These are phyloP conservation scores for Rugalucina vietnamica DNA, from an alignment of 2,888 invertebrate genomes.

Conservation along the genomic window DNA sequence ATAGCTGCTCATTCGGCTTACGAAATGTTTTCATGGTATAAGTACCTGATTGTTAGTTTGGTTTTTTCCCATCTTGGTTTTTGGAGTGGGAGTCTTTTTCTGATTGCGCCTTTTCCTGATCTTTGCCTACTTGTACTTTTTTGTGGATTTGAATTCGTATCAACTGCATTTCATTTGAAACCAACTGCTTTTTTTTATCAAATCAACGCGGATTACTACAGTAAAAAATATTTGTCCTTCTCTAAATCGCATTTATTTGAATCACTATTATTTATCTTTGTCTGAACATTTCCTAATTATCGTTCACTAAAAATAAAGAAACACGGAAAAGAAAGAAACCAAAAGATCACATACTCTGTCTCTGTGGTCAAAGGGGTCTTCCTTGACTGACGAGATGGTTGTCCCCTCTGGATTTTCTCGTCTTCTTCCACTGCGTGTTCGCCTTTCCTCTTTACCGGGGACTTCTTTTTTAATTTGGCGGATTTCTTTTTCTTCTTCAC, in stretches of 20 bases:
- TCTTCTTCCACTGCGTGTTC: slow-evolving; percentile 50
- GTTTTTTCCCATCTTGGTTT: too few species aligned
- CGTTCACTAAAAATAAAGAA: background rate
- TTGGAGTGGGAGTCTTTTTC: too few species aligned
- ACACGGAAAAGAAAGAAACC: background rate
- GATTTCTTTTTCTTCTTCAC: slow-evolving; percentile 40
- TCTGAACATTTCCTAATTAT: too few species aligned
- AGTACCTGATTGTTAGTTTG: too few species aligned
- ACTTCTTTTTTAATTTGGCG: slow-evolving; percentile 55
- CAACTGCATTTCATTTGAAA: background rate
- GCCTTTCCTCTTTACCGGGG: slow-evolving; percentile 54
- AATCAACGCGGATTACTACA: too few species aligned
- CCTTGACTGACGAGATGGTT: slow-evolving; percentile 59
- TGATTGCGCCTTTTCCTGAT: too few species aligned
- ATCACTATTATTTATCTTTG: too few species aligned
- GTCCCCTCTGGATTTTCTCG: slow-evolving; percentile 50
- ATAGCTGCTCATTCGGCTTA: too few species aligned
- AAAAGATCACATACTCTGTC: slow-evolving; percentile 23
- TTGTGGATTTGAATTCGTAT: background rate
- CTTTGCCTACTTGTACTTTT: background rate
- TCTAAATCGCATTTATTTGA: too few species aligned
- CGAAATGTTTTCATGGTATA: too few species aligned
- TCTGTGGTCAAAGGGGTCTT: slow-evolving; percentile 61
- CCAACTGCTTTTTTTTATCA: too few species aligned
- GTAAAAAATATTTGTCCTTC: too few species aligned